Conservation (phyloP, 1,140 invertebrate genomes). For the Thalassaphorura encarpata region DNA sequence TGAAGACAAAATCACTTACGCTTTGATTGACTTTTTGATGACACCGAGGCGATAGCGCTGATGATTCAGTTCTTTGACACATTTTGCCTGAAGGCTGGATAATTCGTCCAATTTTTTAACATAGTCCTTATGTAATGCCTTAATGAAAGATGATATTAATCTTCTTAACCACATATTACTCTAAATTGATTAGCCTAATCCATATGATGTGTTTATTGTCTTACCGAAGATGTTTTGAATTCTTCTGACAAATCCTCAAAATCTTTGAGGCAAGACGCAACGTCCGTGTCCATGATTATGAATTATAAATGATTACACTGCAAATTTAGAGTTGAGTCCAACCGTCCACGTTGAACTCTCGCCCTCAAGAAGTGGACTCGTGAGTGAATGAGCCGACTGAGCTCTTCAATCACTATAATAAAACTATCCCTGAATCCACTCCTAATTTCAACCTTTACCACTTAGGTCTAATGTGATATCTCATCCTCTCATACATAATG, state of each 20-base stretch:
- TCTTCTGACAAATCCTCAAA: conserved; percentile 68
- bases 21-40: conserved; percentile 65
- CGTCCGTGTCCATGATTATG: no score
- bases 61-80: conserved; percentile 74
- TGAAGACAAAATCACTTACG: conserved; percentile 45
- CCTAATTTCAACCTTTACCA: no score
- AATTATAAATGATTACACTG: no score
- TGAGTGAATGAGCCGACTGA: no score
- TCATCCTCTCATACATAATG: no score
- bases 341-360: no score
- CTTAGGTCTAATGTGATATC: no score
- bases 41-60: conserved; percentile 77
- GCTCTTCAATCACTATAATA: no score
- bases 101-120: conserved; percentile 71
- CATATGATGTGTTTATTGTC: background rate
- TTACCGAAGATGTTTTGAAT: conserved; percentile 62
- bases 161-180: background rate
- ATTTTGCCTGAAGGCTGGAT: conserved; percentile 71
- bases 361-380: no score
- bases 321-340: no score
- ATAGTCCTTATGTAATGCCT: conserved; percentile 73
- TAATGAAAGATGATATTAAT: conserved; percentile 34
- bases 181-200: background rate
- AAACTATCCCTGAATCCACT: no score
- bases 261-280: no score